A percentile compares a stretch with the other conserved stretches of the same genome.
phyloP scores from a whole-genome alignment of 2,888 invertebrate genomes.

The Hedychridium roseum region DNA sequence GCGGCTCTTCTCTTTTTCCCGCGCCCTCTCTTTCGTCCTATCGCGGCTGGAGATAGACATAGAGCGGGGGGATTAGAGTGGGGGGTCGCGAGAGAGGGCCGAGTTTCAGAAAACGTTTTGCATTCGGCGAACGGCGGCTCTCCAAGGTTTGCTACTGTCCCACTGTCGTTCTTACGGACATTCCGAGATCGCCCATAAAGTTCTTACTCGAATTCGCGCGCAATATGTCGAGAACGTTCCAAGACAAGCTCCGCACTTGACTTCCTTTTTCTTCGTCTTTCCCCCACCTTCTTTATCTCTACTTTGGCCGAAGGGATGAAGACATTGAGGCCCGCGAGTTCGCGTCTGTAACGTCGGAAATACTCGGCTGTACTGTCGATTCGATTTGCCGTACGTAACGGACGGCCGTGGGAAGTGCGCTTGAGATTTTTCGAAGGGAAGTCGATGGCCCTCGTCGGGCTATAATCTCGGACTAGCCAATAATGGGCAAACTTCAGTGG shows the following conservation, averaged over 20 bases:
- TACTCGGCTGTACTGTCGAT: not conserved
- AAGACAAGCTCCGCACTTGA: too few species aligned
- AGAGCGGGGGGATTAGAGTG: too few species aligned
- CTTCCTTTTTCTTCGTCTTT: not conserved
- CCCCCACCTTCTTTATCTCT: not conserved
- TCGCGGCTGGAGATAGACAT: too few species aligned
- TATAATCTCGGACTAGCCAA: conserved; percentile 21
- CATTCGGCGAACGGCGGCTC: too few species aligned
- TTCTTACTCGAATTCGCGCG: conserved; percentile 25
- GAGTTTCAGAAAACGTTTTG: too few species aligned
- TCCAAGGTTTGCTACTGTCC: too few species aligned
- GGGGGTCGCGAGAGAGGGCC: too few species aligned
- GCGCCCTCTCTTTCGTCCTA: too few species aligned
- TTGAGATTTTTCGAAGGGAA: conserved; percentile 21
- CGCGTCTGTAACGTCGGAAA: not conserved
- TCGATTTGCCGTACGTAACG: conserved; percentile 3
- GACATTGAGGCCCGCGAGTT: not conserved
- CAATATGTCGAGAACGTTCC: conserved; percentile 21
- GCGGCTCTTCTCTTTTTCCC: too few species aligned
- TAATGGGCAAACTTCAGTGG: conserved; percentile 29
- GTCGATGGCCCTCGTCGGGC: conserved; percentile 17
- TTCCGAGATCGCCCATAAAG: conserved; percentile 27
- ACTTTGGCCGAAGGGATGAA: not conserved
- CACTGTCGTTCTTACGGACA: too few species aligned
- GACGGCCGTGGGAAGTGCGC: conserved; percentile 8